Evolutionary conservation across 2,113 vertebrate genomes (phyloP).

Genomic region (Campylomormyrus numenius): DNA sequence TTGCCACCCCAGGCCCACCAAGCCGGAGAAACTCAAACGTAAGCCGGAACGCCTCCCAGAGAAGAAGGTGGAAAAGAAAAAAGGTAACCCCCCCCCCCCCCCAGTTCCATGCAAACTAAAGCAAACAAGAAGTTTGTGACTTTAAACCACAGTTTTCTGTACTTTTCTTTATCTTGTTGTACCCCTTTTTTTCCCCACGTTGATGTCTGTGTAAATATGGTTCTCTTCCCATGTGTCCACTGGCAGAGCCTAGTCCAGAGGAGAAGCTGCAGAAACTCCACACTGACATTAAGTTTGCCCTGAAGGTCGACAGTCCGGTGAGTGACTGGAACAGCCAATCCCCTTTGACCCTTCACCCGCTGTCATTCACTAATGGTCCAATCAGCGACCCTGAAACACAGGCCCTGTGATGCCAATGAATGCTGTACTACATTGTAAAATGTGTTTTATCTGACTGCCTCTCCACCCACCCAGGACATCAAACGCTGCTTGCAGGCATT

Average conservation of each 20-base stretch:
- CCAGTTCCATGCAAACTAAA: background rate
- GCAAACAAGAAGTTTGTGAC: background rate
- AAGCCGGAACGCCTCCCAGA: constrained; percentile 64
- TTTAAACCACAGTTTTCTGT: background rate
- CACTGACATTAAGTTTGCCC: constrained; percentile 90
- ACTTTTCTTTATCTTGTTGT: background rate
- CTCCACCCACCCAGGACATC: constrained; percentile 68
- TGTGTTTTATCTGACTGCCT: background rate
- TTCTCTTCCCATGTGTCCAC: background rate
- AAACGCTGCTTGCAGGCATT: constrained; percentile 82
- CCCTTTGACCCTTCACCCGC: background rate
- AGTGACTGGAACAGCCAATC: constrained; percentile 34
- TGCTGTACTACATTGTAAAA: background rate
- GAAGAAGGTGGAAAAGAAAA: constrained; percentile 82
- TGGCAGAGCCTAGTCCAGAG: constrained; percentile 78
- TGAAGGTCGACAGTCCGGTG: constrained; percentile 95
- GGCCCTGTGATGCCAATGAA: background rate
- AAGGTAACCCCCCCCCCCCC: constrained; percentile 57
- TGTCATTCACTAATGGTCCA: background rate
- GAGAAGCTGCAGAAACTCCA: constrained; percentile 93
- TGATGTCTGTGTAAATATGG: fast-evolving
- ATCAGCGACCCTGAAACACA: background rate
- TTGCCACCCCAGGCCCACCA: constrained; percentile 57
- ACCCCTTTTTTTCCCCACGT: background rate
- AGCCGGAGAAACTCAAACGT: constrained; percentile 74